phyloP scores from a whole-genome alignment of 2,113 vertebrate genomes.

The Reinhardtius hippoglossoides region DNA sequence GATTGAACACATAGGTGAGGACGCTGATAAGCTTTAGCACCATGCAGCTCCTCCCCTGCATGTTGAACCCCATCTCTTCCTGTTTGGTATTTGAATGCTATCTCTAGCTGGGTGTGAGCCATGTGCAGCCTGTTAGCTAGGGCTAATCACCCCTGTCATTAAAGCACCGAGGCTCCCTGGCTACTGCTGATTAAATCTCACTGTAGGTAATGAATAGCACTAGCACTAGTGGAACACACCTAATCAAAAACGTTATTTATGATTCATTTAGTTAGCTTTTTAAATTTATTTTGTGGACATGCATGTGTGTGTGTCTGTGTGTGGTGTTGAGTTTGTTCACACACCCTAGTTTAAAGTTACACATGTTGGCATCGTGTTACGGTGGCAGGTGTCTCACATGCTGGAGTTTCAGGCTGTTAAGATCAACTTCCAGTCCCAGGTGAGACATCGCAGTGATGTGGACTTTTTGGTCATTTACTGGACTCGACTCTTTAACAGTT shows the following conservation, averaged over 20 bases:
- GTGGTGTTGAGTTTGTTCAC: conserved; percentile 10
- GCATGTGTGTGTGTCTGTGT: neutral
- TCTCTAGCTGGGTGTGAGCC: conserved; percentile 5
- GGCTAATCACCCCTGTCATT: conserved; percentile 60
- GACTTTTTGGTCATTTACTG: neutral
- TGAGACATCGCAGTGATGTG: conserved; percentile 5
- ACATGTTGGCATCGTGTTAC: conserved; percentile 37
- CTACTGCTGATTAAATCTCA: conserved; percentile 48
- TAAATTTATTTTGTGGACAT: conserved; percentile 6
- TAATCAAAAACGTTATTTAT: conserved; percentile 24
- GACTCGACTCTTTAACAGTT: too few relatives aligned
- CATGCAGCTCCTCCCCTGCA: conserved; percentile 9
- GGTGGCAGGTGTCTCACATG: neutral
- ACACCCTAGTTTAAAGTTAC: conserved; percentile 33
- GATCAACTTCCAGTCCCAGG: conserved; percentile 29
- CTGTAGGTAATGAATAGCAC: conserved; percentile 49
- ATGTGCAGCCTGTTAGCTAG: conserved; percentile 12
- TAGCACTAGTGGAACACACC: neutral
- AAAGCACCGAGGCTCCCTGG: conserved; percentile 23
- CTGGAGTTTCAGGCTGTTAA: conserved; percentile 19
- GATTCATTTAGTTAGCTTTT: neutral
- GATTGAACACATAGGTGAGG: conserved; percentile 20
- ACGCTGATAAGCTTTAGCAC: conserved; percentile 33
- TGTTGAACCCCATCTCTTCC: conserved; percentile 40
- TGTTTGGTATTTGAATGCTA: conserved; percentile 33